These are phyloP conservation scores for Nephotettix cincticeps DNA, from an alignment of 1,140 invertebrate species.

Conservation along the genomic window DNA sequence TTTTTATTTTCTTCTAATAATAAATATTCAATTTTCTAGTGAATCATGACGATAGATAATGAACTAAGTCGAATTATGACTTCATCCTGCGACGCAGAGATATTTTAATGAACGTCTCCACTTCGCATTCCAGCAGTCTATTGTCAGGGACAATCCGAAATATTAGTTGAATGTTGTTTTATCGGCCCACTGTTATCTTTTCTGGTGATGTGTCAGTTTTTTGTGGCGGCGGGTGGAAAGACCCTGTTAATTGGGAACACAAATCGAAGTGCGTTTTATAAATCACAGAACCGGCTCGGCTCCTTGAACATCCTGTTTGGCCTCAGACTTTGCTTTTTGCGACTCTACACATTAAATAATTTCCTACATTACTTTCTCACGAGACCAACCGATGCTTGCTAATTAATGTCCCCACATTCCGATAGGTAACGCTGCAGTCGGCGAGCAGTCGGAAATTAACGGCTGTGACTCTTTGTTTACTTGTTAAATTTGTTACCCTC, in stretches of 20 bases:
- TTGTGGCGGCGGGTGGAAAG: not conserved
- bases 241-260: conserved; percentile 4
- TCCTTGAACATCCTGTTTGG: not conserved
- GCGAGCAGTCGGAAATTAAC: too few species aligned
- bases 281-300: conserved; percentile 8
- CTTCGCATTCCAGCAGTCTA: not conserved
- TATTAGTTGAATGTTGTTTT: conserved; percentile 1
- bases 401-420: conserved; percentile 3
- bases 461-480: too few species aligned
- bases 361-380: conserved; percentile 12
- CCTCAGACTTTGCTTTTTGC: conserved; percentile 1
- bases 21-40: too few species aligned
- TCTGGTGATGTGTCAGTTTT: conserved; percentile 1
- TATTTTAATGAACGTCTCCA: conserved; percentile 4
- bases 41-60: too few species aligned
- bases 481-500: too few species aligned
- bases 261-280: conserved; percentile 10
- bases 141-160: conserved; percentile 4
- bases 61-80: not conserved
- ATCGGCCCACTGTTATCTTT: conserved; percentile 1
- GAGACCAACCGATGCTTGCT: conserved; percentile 5
- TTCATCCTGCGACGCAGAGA: not conserved
- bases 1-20: too few species aligned
- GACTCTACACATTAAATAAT: conserved; percentile 12
- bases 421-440: conserved; percentile 1